phyloP scores from a whole-genome alignment of 2,888 invertebrate genomes.

The Rhamphomyia laevipes region DNA sequence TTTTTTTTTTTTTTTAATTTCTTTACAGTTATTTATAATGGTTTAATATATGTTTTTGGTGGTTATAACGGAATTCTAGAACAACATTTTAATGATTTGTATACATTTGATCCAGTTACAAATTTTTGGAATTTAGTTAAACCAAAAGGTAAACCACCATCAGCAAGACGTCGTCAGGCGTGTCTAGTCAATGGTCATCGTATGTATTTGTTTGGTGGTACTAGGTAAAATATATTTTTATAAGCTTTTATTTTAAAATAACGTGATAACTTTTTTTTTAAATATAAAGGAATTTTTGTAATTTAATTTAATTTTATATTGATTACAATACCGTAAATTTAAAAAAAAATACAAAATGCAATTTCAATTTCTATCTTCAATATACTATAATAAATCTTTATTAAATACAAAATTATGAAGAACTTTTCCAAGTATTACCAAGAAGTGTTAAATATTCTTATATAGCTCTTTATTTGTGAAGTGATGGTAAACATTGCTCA shows the following conservation, averaged over 20 bases:
- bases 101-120: conserved; percentile 53
- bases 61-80: conserved; percentile 71
- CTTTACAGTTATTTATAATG: conserved; percentile 60
- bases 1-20: conserved; percentile 3
- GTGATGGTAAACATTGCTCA: too few species aligned
- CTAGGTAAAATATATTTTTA: conserved; percentile 49
- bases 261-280: too few species aligned
- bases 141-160: conserved; percentile 48
- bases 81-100: conserved; percentile 74
- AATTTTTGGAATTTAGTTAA: conserved; percentile 50
- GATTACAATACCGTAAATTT: too few species aligned
- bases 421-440: too few species aligned
- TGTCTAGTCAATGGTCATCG: conserved; percentile 61
- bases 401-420: too few species aligned
- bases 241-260: not conserved
- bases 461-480: too few species aligned
- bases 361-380: not conserved
- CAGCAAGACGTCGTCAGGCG: conserved; percentile 62
- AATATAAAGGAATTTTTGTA: too few species aligned
- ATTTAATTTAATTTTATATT: too few species aligned
- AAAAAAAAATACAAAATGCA: too few species aligned
- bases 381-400: too few species aligned
- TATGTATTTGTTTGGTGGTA: conserved; percentile 82
- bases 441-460: too few species aligned
- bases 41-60: conserved; percentile 76